Evolutionary conservation across 1,140 invertebrate species (phyloP).

Genomic region (Dinothrombium tinctorium): DNA sequence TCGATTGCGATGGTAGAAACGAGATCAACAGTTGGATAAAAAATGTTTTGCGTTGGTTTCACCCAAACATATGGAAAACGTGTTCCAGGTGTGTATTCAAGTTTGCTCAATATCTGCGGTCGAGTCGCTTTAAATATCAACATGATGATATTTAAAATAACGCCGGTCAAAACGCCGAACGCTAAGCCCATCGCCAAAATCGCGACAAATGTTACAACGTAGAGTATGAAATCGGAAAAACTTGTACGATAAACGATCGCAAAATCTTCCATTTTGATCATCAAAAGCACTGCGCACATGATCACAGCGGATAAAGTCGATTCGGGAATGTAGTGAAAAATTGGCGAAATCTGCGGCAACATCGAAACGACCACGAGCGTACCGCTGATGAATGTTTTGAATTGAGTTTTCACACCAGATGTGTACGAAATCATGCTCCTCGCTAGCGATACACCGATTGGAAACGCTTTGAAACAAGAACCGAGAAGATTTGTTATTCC

Average conservation of each 20-base stretch:
- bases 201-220: constrained; percentile 8
- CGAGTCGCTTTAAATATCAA: too few relatives aligned
- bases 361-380: too few relatives aligned
- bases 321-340: constrained; percentile 67
- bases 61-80: too few relatives aligned
- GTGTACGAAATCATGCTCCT: background rate
- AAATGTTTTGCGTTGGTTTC: too few relatives aligned
- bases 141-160: constrained; percentile 53
- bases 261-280: constrained; percentile 68
- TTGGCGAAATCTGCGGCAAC: constrained; percentile 62
- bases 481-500: background rate
- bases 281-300: constrained; percentile 67
- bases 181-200: constrained; percentile 28
- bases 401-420: background rate
- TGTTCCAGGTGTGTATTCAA: too few relatives aligned
- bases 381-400: too few relatives aligned
- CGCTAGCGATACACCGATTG: background rate
- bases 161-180: constrained; percentile 64
- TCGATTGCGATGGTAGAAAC: too few relatives aligned
- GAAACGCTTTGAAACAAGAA: background rate
- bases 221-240: constrained; percentile 22
- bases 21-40: too few relatives aligned
- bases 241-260: constrained; percentile 63
- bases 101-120: too few relatives aligned
- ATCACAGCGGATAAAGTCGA: constrained; percentile 57